A percentile compares a stretch with the other conserved stretches of the same genome.
Conservation (phyloP, 1,140 invertebrate genomes). For the Tenebrio molitor region DNA sequence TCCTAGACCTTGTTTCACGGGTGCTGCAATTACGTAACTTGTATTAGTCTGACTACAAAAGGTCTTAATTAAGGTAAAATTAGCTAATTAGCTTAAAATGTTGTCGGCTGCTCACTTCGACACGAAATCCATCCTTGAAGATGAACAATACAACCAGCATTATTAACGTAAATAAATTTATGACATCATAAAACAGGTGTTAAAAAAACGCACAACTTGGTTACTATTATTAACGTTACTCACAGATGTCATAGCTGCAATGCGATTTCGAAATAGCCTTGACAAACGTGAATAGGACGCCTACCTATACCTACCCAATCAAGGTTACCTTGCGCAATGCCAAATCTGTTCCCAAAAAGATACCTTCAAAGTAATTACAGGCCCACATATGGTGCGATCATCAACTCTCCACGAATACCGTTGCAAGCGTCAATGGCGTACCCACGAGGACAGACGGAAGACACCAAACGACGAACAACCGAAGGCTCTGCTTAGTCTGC, state of each 20-base stretch:
- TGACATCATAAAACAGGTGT: constrained; percentile 26
- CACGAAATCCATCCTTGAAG: constrained; percentile 20
- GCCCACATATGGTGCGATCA: constrained; percentile 39
- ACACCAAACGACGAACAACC: too few relatives aligned
- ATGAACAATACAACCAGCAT: constrained; percentile 10
- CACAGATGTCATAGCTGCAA: constrained; percentile 35
- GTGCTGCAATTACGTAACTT: constrained; percentile 21
- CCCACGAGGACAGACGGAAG: too few relatives aligned
- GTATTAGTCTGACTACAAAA: constrained; percentile 26
- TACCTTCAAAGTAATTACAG: constrained; percentile 29
- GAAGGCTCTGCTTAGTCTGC: too few relatives aligned
- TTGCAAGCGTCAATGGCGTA: constrained; percentile 7
- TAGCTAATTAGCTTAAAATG: constrained; percentile 28
- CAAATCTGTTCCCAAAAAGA: constrained; percentile 37
- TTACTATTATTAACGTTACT: constrained; percentile 34
- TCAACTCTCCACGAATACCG: constrained; percentile 16
- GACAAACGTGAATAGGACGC: constrained; percentile 42
- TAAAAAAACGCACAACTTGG: constrained; percentile 21
- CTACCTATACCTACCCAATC: constrained; percentile 41
- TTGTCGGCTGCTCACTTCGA: neutral
- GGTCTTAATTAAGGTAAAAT: constrained; percentile 30
- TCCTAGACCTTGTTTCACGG: constrained; percentile 13
- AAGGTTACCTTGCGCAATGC: constrained; percentile 43
- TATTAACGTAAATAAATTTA: constrained; percentile 28
- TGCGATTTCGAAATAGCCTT: constrained; percentile 44